phyloP scores from a whole-genome alignment of 2,888 invertebrate genomes.

The Limnephilus marmoratus region DNA sequence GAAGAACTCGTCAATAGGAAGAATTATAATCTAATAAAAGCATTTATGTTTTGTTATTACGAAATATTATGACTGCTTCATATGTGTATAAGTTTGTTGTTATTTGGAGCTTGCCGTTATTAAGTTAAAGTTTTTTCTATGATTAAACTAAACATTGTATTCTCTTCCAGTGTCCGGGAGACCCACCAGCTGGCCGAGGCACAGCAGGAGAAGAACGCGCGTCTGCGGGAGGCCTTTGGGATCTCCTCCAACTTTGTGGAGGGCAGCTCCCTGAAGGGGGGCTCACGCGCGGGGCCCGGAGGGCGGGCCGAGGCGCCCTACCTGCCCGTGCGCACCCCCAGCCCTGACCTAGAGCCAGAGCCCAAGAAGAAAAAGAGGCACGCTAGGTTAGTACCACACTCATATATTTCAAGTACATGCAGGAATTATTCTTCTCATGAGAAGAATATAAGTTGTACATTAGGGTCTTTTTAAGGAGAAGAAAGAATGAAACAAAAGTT shows the following conservation, averaged over 20 bases:
- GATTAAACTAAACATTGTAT: conserved; percentile 43
- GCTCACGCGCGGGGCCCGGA: conserved; percentile 74
- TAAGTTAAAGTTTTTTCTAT: neutral
- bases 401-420: too few relatives aligned
- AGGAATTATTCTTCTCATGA: too few relatives aligned
- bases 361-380: conserved; percentile 84
- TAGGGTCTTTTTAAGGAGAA: too few relatives aligned
- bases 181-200: conserved; percentile 98
- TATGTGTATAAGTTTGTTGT: neutral
- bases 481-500: too few relatives aligned
- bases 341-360: conserved; percentile 70
- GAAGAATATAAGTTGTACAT: too few relatives aligned
- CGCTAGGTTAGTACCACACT: conserved; percentile 76
- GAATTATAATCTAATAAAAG: conserved; percentile 16
- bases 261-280: conserved; percentile 93
- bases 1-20: neutral
- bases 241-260: conserved; percentile 96
- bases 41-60: conserved; percentile 48
- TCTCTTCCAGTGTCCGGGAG: conserved; percentile 87
- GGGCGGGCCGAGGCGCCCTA: conserved; percentile 78
- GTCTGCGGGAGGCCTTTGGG: conserved; percentile 95
- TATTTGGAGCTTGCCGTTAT: neutral
- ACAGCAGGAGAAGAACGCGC: conserved; percentile 96
- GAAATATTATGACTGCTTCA: neutral
- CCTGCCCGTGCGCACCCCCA: conserved; percentile 87